These are phyloP conservation scores for Diarsia brunnea DNA, from an alignment of 2,888 invertebrate species.

Conservation along the genomic window DNA sequence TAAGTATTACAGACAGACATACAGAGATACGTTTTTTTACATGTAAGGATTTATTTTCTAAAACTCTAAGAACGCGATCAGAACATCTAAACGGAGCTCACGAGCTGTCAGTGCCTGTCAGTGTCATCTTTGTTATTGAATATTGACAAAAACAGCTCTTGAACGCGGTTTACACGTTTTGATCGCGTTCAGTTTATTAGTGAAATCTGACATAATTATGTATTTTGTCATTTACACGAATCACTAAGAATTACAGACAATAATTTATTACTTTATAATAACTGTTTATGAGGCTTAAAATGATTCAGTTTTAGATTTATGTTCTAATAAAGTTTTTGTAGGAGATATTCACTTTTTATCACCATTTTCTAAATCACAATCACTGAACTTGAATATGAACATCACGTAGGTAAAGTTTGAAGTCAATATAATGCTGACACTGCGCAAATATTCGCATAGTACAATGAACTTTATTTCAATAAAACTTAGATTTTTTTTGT, in stretches of 20 bases:
- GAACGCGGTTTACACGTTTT: background rate
- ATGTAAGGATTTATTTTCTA: slow-evolving; percentile 15
- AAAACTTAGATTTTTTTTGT: background rate
- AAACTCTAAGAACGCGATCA: slow-evolving; percentile 23
- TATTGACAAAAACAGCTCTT: background rate
- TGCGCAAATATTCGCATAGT: slow-evolving; percentile 1
- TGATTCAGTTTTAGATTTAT: slow-evolving; percentile 25
- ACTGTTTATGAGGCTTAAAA: slow-evolving; percentile 10
- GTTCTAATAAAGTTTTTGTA: slow-evolving; percentile 17
- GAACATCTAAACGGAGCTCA: background rate
- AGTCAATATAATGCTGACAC: slow-evolving; percentile 2
- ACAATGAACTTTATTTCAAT: slow-evolving; percentile 15
- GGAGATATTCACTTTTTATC: slow-evolving; percentile 33
- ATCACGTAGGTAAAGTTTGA: slow-evolving; percentile 8
- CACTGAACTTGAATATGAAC: slow-evolving; percentile 6
- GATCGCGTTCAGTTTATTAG: background rate
- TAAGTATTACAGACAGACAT: slow-evolving; percentile 10
- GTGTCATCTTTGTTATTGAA: background rate
- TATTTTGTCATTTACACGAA: slow-evolving; percentile 21
- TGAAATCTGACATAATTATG: background rate
- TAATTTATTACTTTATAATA: slow-evolving; percentile 48
- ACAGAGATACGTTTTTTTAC: slow-evolving; percentile 17
- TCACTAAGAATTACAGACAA: slow-evolving; percentile 32
- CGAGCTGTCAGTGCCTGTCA: background rate
- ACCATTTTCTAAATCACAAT: slow-evolving; percentile 26